Percentiles rank a stretch among this genome's conserved stretches.
phyloP scores from a whole-genome alignment of 1,140 invertebrate genomes.

The Scaptodrosophila lebanonensis region DNA sequence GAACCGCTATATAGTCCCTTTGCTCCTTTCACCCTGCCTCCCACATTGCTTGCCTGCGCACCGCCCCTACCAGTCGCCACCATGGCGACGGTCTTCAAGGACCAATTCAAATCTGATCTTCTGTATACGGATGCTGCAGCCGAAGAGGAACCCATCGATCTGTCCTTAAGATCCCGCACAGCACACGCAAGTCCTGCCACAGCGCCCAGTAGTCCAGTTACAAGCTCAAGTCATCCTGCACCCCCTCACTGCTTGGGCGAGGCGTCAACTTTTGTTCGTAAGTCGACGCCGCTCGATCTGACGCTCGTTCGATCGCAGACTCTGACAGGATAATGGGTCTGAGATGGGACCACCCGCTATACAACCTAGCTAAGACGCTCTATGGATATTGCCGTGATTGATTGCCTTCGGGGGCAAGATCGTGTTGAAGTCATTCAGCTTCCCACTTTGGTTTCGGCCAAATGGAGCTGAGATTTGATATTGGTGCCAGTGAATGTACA shows the following conservation, averaged over 20 bases:
- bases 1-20: slow-evolving; percentile 67
- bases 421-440: not conserved
- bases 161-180: slow-evolving; percentile 82
- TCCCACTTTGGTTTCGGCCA: not conserved
- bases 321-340: slow-evolving; percentile 45
- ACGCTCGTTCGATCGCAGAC: slow-evolving; percentile 78
- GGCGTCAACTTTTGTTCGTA: slow-evolving; percentile 49
- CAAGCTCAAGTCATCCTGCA: slow-evolving; percentile 34
- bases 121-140: slow-evolving; percentile 63
- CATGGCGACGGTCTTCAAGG: slow-evolving; percentile 48
- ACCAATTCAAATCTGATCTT: slow-evolving; percentile 45
- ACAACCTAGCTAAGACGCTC: not conserved
- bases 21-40: slow-evolving; percentile 57
- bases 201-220: slow-evolving; percentile 40
- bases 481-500: slow-evolving; percentile 73
- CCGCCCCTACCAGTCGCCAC: slow-evolving; percentile 34
- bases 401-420: slow-evolving; percentile 46
- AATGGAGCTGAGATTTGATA: slow-evolving; percentile 15
- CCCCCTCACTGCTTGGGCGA: slow-evolving; percentile 29
- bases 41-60: slow-evolving; percentile 30
- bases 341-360: not conserved
- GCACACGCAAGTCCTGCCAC: slow-evolving; percentile 38
- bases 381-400: slow-evolving; percentile 24
- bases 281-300: slow-evolving; percentile 83
- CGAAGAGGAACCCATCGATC: slow-evolving; percentile 86